phyloP scores from a whole-genome alignment of 2,888 invertebrate species.

The Drosophila yooni region DNA sequence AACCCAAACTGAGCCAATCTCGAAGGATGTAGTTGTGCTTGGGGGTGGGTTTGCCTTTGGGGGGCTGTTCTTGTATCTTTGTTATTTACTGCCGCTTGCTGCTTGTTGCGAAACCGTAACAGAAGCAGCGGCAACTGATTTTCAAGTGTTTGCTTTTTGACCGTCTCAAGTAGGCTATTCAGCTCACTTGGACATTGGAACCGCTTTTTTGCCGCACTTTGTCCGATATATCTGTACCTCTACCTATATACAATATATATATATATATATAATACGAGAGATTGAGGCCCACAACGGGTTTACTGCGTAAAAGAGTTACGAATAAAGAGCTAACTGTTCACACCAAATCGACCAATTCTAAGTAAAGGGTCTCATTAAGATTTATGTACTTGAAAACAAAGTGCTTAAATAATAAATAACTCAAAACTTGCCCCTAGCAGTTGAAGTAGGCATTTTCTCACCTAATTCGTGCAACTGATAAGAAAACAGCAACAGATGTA shows the following conservation, averaged over 20 bases:
- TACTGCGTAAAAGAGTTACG: neutral
- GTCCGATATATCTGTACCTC: neutral
- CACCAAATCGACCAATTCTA: neutral
- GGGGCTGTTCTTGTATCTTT: neutral
- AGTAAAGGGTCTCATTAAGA: neutral
- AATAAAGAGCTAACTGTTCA: neutral
- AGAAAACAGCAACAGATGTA: neutral
- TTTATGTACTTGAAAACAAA: neutral
- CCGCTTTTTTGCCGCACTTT: constrained; percentile 16
- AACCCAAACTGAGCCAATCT: constrained; percentile 48
- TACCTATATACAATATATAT: neutral
- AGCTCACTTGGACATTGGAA: constrained; percentile 71
- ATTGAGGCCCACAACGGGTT: neutral
- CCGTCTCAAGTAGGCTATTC: constrained; percentile 50
- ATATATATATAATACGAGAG: neutral
- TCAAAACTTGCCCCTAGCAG: neutral
- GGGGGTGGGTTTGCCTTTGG: neutral
- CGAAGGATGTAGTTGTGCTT: neutral
- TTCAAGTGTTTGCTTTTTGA: constrained; percentile 60
- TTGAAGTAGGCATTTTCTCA: neutral
- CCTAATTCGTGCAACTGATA: neutral
- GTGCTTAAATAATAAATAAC: neutral
- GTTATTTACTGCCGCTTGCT: neutral
- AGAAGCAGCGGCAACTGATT: constrained; percentile 54
- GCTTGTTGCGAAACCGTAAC: constrained; percentile 26